A percentile compares a stretch with the other conserved stretches of the same genome.
Conservation (phyloP, 2,113 vertebrate species). For the Sardina pilchardus region DNA sequence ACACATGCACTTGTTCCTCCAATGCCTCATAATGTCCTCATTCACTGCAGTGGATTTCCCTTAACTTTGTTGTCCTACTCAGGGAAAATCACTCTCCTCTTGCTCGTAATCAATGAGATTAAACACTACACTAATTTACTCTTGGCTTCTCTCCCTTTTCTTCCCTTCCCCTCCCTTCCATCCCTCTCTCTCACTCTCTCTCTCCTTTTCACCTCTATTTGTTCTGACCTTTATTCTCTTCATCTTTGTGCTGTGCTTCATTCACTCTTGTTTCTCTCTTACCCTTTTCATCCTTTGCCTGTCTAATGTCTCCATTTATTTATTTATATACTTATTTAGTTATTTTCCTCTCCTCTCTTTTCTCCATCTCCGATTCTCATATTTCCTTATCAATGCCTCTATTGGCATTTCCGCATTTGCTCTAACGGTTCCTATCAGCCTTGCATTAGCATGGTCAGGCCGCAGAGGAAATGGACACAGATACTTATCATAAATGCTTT, state of each 20-base stretch:
- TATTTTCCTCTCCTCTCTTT: neutral
- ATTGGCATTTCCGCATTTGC: conserved; percentile 41
- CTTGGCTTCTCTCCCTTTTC: neutral
- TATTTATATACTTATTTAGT: too few relatives aligned
- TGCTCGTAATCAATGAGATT: conserved; percentile 6
- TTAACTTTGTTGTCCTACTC: neutral
- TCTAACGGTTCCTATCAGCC: conserved; percentile 33
- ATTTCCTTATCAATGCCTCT: conserved; percentile 42
- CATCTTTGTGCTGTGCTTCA: neutral
- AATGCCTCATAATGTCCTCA: neutral
- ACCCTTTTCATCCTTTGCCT: conserved; percentile 4
- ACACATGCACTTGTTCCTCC: neutral
- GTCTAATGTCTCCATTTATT: conserved; percentile 22
- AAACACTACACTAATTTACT: conserved; percentile 11
- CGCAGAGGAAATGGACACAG: conserved; percentile 48
- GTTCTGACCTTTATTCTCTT: neutral
- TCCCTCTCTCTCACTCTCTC: conserved; percentile 3
- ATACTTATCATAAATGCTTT: conserved; percentile 51
- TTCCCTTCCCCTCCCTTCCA: neutral
- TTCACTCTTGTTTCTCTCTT: neutral
- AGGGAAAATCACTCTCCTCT: neutral
- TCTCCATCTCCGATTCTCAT: conserved; percentile 33
- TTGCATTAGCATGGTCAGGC: conserved; percentile 42
- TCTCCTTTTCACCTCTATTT: conserved; percentile 2
- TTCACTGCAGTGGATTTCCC: neutral